Evolutionary conservation across 1,140 invertebrate species (phyloP).

Genomic region (Calephelis virginiensis): DNA sequence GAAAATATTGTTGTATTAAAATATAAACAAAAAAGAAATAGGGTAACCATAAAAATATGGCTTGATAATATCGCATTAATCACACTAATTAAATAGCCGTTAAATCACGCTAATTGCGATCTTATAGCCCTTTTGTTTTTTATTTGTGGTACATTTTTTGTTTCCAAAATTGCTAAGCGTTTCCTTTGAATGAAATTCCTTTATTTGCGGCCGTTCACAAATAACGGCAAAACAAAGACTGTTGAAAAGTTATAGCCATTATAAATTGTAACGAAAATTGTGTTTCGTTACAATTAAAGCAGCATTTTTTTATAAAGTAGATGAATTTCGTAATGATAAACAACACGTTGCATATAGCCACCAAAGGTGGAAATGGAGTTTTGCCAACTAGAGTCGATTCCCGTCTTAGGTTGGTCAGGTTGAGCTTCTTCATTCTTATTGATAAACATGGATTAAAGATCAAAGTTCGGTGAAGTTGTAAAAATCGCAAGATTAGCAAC

Average conservation of each 20-base stretch:
- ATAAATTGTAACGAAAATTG: conserved; percentile 57
- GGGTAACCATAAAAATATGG: conserved; percentile 41
- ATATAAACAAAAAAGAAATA: conserved; percentile 31
- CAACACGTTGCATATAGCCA: no score
- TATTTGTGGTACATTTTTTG: conserved; percentile 65
- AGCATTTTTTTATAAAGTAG: no score
- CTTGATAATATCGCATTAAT: conserved; percentile 60
- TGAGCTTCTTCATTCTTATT: no score
- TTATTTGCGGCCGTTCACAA: conserved; percentile 71
- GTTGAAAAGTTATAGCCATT: conserved; percentile 63
- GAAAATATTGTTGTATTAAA: not conserved
- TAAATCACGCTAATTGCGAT: conserved; percentile 75
- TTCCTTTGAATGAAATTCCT: conserved; percentile 66
- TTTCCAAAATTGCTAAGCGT: conserved; percentile 40
- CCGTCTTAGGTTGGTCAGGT: no score
- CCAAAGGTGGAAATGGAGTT: no score
- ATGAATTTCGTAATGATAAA: no score
- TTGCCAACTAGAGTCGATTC: no score
- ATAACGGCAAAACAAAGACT: conserved; percentile 65
- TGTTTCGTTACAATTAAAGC: conserved; percentile 21
- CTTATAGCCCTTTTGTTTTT: conserved; percentile 62
- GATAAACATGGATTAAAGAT: no score
- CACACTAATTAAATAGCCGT: conserved; percentile 70
- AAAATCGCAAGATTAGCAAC: no score
- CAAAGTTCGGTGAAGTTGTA: no score